Base-by-base conservation (phyloP, 1,140 invertebrate species). In the Musca domestica region DNA sequence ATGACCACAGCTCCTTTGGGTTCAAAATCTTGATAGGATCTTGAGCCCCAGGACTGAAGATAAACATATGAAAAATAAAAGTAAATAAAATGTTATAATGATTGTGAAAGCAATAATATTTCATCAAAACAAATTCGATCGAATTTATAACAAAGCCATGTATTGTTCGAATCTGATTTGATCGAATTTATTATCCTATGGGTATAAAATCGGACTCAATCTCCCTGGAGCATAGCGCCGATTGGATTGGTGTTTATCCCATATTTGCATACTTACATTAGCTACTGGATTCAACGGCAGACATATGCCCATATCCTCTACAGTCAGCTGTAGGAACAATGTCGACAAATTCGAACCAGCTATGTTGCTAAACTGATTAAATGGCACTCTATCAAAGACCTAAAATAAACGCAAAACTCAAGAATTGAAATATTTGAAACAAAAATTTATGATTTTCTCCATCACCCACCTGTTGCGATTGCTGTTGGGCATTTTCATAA, bases 251-350 rank as follows among this genome's bases (percentile, higher is more conserved):
- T n/a, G n/a, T n/a, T n/a, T n/a, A n/a, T n/a, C n/a, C n/a, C n/a
- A n/a, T n/a, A 52, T 12, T 15, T 64, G 14, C 20, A 23, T 49
- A 75, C 74, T 69, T 71, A 77, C 75, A 20, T 74, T 73, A 58
- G 91, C 91, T 12, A 92, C 83, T 66, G 93, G 92, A 82, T 95
- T 94, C 0, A 97, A 83, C 1, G 96, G 96, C 56, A 98, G 78
- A 83, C 95, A 98, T 67, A 98, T 96, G 17, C 96, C 96, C 88
- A 98, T 95, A 80, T 98, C 96, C 79, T 97, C 94, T 0, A 98
- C 94, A 0, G 95, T 98, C 2, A 98, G 81, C 77, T 98, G 95
- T 25, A 98, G 84, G 78, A 98, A 98, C 41, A 98, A 82, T 6
- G 94, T 98, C 25, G 94, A 95, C 12, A 96, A 83, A 76, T 93